Percentiles rank a stretch among this genome's conserved stretches.
Evolutionary conservation across 2,888 invertebrate genomes (phyloP).

Genomic region (Loripinus fragilis): DNA sequence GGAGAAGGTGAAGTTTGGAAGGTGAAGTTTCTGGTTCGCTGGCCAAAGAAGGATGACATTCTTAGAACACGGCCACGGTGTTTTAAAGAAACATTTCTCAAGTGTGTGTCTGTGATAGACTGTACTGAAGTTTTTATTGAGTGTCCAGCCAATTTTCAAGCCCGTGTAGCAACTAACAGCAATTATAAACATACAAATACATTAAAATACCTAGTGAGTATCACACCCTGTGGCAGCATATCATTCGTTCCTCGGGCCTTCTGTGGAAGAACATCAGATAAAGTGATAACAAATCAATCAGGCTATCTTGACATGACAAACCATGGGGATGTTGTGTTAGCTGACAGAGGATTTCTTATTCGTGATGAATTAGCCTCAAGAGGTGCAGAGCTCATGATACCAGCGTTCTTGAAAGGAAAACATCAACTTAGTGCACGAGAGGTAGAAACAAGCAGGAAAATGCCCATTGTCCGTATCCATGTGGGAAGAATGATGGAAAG

Average conservation of each 20-base stretch:
- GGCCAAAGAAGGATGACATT: slow-evolving; percentile 39
- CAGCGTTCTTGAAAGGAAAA: slow-evolving; percentile 41
- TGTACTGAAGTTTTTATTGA: slow-evolving; percentile 45
- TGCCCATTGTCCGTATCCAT: slow-evolving; percentile 36
- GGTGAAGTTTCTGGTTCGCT: slow-evolving; percentile 35
- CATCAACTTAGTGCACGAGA: slow-evolving; percentile 34
- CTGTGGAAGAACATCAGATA: slow-evolving; percentile 39
- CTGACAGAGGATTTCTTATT: slow-evolving; percentile 45
- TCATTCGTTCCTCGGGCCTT: slow-evolving; percentile 40
- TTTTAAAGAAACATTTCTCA: slow-evolving; percentile 33
- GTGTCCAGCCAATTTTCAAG: slow-evolving; percentile 32
- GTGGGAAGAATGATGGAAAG: slow-evolving; percentile 39
- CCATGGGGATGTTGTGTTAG: slow-evolving; percentile 36
- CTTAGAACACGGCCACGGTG: slow-evolving; percentile 24
- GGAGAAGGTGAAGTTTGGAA: too few species aligned
- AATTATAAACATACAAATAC: slow-evolving; percentile 50
- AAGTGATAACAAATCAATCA: slow-evolving; percentile 30
- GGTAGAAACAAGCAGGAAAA: slow-evolving; percentile 26
- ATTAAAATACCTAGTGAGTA: slow-evolving; percentile 34
- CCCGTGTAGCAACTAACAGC: slow-evolving; percentile 37
- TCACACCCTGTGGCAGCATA: slow-evolving; percentile 43
- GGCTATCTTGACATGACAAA: slow-evolving; percentile 38
- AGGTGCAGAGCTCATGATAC: slow-evolving; percentile 28
- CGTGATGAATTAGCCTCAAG: slow-evolving; percentile 27
- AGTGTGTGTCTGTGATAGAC: slow-evolving; percentile 34